These are phyloP conservation scores for Oostethus manadensis DNA, from an alignment of 2,113 vertebrate genomes.

Conservation along the genomic window DNA sequence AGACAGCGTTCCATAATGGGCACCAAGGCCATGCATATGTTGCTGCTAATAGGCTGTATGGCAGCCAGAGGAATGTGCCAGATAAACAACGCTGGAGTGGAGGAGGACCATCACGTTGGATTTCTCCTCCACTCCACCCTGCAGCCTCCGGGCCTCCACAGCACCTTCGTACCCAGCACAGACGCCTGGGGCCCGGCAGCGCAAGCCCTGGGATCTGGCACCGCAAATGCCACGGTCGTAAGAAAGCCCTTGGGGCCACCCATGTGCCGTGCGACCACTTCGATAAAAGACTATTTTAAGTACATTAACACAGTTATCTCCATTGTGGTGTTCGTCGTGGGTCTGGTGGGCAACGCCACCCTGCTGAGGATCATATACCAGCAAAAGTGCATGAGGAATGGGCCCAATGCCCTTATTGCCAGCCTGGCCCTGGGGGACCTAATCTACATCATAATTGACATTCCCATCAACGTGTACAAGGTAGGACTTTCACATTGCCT, in stretches of 20 bases:
- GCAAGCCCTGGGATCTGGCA: conserved; percentile 5
- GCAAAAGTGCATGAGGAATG: conserved; percentile 98
- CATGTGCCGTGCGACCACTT: conserved; percentile 63
- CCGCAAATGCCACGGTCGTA: conserved; percentile 16
- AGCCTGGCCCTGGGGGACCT: conserved; percentile 95
- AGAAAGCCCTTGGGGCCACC: conserved; percentile 18
- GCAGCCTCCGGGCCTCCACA: conserved; percentile 33
- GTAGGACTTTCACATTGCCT: conserved; percentile 60
- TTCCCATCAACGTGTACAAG: conserved; percentile 93
- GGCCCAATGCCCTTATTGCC: conserved; percentile 94
- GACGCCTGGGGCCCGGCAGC: background rate
- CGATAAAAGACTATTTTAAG: conserved; percentile 79
- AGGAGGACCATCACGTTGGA: conserved; percentile 9
- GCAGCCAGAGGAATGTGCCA: conserved; percentile 67
- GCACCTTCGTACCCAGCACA: conserved; percentile 35
- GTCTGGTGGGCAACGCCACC: conserved; percentile 92
- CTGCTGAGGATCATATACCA: conserved; percentile 97
- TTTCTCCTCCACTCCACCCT: conserved; percentile 37
- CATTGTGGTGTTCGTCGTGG: conserved; percentile 87
- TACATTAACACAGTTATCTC: conserved; percentile 93
- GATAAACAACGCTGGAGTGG: conserved; percentile 48
- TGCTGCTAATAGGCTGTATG: conserved; percentile 65
- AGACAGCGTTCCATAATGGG: conserved; percentile 57
- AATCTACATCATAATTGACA: conserved; percentile 90
- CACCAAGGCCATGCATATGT: conserved; percentile 34